A percentile compares a stretch with the other conserved stretches of the same genome.
Conservation (phyloP, 2,113 vertebrate genomes). For the Tragelaphus buxtoni region DNA sequence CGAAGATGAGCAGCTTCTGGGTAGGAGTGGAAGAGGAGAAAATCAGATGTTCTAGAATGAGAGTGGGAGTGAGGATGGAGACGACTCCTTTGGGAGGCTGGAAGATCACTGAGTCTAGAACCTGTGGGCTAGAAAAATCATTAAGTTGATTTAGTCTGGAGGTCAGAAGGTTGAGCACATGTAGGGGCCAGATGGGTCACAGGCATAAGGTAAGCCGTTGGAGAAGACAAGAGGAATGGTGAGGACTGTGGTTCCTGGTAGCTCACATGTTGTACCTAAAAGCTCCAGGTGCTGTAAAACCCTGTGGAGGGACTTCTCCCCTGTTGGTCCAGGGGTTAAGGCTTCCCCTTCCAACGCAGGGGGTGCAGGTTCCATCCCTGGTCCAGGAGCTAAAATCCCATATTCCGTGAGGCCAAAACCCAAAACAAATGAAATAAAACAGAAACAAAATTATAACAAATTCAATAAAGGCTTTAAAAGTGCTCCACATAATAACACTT, state of each 20-base stretch:
- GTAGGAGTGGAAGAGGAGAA: not conserved
- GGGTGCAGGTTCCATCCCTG: not conserved
- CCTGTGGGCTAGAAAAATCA: not conserved
- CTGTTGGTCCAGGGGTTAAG: not conserved
- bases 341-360: not conserved
- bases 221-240: fast-evolving
- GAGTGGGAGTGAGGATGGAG: no score
- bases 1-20: not conserved
- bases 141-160: not conserved
- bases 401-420: not conserved
- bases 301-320: not conserved
- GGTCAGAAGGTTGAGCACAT: not conserved
- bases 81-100: not conserved
- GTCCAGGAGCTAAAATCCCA: not conserved
- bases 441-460: not conserved
- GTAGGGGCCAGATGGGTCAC: not conserved
- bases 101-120: not conserved
- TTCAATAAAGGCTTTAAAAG: not conserved
- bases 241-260: not conserved
- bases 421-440: not conserved
- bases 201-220: fast-evolving
- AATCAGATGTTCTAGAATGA: not conserved
- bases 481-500: not conserved
- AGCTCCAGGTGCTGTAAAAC: not conserved
- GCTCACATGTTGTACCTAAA: not conserved